Evolutionary conservation across 35 echinoderm and acorn worm genomes (phyloP), one percentile per base, ranked within the genome.

Genomic region (Apostichopus parvimensis): DNA sequence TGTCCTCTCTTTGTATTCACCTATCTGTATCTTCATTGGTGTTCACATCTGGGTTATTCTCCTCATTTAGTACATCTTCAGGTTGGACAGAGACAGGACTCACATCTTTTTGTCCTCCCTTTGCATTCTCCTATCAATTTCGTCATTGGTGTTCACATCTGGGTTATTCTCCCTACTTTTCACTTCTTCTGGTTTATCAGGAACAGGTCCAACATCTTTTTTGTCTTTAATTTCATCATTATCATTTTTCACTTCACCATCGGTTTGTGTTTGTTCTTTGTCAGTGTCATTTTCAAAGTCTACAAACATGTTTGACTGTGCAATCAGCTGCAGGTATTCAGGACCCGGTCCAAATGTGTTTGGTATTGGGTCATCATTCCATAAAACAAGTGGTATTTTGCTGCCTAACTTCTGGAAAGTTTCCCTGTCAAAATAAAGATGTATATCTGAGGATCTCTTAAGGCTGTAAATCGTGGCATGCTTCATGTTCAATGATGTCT

Each of bases 331-430:
- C 14, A 98, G 92, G 68, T 98, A 98, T 80, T 98, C 94, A 77
- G 86, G 91, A 9, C 96, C 96, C 21, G 96, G 96, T 21, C 96
- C 96, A 91, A 98, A 98, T 80, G 91, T 90, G 57, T 66, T 57
- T n/a, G 96, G 96, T 57, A 95, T 90, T 18, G 94, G 94, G 89
- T 98, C 96, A 84, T 98, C 94, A 91, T 87, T 98, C 96, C 96
- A 98, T 24, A 64, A 85, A 3, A 98, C 96, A 13, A 25, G 93
- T 9, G 83, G 65, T 8, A 98, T 95, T 76, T 87, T 95, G 54
- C 65, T 28, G 4, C 78, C 52, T 13, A 98, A 65, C 76, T 94
- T 98, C 10, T 86, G 79, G 64, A 79, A 91, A 24, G 93, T 92
- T 54, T 85, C 66, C 75, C 95, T 97, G 25, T 23, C 8, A 55